Conservation (phyloP, 2,888 invertebrate species). For the Phortica okadai region DNA sequence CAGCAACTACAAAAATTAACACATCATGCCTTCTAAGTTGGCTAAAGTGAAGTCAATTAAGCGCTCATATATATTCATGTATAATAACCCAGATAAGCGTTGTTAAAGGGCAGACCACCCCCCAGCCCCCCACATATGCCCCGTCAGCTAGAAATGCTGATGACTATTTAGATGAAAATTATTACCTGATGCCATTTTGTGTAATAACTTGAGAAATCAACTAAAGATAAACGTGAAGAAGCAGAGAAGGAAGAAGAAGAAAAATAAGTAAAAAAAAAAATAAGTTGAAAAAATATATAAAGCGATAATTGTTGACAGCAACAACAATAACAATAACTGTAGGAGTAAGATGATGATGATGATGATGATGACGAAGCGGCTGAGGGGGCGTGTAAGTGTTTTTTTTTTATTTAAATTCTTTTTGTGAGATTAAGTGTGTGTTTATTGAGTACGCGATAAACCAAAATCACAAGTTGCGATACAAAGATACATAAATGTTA, state of each 20-base stretch:
- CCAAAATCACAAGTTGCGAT: neutral
- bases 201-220: neutral
- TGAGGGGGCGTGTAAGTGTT: neutral
- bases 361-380: neutral
- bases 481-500: too few species aligned
- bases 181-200: neutral
- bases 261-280: neutral
- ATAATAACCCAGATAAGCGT: neutral
- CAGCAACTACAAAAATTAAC: too few species aligned
- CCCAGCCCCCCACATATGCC: neutral
- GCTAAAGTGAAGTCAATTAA: too few species aligned
- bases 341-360: too few species aligned
- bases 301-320: neutral
- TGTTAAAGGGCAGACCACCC: neutral
- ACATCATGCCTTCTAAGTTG: too few species aligned
- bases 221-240: neutral
- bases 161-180: neutral
- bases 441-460: neutral
- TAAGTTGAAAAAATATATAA: neutral
- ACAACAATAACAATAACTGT: neutral
- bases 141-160: neutral
- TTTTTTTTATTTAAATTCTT: too few species aligned
- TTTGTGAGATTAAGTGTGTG: neutral
- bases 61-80: too few species aligned
- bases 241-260: neutral